Evolutionary conservation across 2,113 vertebrate species (phyloP).

Genomic region (Speoplatyrhinus poulsoni): DNA sequence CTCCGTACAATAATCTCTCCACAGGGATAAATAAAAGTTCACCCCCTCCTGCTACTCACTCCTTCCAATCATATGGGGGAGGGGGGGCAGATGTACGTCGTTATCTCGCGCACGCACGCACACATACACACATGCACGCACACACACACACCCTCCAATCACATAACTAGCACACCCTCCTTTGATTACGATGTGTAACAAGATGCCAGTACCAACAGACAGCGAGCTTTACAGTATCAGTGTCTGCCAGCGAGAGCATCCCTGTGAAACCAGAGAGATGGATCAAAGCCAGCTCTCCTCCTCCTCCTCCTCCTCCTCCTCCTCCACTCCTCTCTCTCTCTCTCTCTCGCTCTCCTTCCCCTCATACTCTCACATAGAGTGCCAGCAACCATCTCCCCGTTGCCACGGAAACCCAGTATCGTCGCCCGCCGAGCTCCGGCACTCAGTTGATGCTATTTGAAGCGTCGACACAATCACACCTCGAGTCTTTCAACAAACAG

Average conservation of each 20-base stretch:
- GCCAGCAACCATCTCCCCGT: slow-evolving; percentile 51
- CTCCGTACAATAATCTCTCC: background rate
- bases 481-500: slow-evolving; percentile 1
- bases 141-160: background rate
- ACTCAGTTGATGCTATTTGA: slow-evolving; percentile 45
- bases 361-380: slow-evolving; percentile 3
- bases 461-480: slow-evolving; percentile 38
- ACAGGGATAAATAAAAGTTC: background rate
- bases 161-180: background rate
- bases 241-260: slow-evolving; percentile 17
- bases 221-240: background rate
- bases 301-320: background rate
- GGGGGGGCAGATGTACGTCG: background rate
- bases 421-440: slow-evolving; percentile 41
- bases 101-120: background rate
- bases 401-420: slow-evolving; percentile 66
- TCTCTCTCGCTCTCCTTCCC: background rate
- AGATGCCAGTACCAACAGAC: slow-evolving; percentile 4
- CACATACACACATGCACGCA: background rate
- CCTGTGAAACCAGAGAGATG: slow-evolving; percentile 32
- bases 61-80: background rate
- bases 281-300: slow-evolving; percentile 47
- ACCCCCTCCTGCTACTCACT: background rate
- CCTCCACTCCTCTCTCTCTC: background rate
- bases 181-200: background rate